These are phyloP conservation scores for Antechinus stuartii DNA, from an alignment of 2,113 vertebrate genomes.

Conservation along the genomic window DNA sequence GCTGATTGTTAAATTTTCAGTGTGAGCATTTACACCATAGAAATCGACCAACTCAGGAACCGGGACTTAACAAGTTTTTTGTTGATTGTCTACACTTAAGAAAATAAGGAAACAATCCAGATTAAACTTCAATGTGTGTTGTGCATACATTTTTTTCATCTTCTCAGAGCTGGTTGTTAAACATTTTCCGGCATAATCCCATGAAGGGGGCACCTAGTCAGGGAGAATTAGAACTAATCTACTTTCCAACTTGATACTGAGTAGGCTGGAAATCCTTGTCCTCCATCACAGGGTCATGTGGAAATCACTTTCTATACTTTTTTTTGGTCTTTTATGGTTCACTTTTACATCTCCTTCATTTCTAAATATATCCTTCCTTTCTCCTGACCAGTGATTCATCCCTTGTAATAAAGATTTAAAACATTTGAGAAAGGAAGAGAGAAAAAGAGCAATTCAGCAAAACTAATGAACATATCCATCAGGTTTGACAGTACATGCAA, in stretches of 20 bases:
- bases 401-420: neutral
- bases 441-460: neutral
- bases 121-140: neutral
- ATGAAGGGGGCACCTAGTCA: neutral
- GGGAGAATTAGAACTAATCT: neutral
- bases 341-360: neutral
- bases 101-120: neutral
- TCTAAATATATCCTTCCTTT: neutral
- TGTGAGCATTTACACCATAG: neutral
- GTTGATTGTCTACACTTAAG: neutral
- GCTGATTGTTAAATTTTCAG: neutral
- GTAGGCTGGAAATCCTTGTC: neutral
- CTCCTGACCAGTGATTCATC: neutral
- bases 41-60: neutral
- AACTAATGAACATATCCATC: neutral
- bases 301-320: neutral
- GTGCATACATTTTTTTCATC: neutral
- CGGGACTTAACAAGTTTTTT: neutral
- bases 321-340: neutral
- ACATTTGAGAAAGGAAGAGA: neutral
- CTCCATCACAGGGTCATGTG: neutral
- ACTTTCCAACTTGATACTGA: neutral
- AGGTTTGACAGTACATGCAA: neutral
- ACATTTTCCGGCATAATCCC: neutral
- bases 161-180: neutral